A percentile compares a stretch with the other conserved stretches of the same genome.
phyloP scores from a whole-genome alignment of 35 echinoderm and acorn worm genomes.

The Eucidaris tribuloides region DNA sequence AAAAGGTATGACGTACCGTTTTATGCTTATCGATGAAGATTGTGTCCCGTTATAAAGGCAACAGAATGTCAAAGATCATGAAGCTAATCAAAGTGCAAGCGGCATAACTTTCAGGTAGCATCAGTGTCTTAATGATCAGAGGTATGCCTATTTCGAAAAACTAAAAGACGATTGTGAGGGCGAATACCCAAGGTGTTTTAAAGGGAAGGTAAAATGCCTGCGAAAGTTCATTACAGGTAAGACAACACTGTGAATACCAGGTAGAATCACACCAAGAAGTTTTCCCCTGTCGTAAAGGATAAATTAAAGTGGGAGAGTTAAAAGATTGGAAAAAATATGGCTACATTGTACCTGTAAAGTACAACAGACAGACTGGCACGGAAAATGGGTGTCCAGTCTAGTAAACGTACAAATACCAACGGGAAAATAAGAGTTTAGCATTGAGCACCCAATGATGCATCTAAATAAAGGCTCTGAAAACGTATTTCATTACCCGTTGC shows the following conservation, averaged over 20 bases:
- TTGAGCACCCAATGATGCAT: constrained; percentile 32
- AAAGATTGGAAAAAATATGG: background rate
- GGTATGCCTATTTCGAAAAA: background rate
- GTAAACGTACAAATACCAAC: no score
- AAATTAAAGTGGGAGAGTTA: constrained; percentile 19
- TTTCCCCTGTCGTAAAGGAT: background rate
- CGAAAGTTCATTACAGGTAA: constrained; percentile 7
- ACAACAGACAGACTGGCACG: no score
- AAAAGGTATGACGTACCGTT: no score
- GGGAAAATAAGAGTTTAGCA: no score
- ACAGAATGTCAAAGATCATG: no score
- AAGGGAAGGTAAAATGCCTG: constrained; percentile 12
- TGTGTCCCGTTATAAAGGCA: no score
- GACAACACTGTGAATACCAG: constrained; percentile 29
- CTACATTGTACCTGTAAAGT: background rate
- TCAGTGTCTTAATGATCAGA: no score
- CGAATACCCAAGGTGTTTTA: constrained; percentile 21
- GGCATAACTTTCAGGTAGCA: no score
- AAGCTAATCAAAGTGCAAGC: background rate
- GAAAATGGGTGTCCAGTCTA: no score
- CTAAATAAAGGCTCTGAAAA: constrained; percentile 49
- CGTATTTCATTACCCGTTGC: constrained; percentile 27
- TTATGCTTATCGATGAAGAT: no score
- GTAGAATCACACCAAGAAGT: constrained; percentile 11
- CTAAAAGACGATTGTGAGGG: background rate